Evolutionary conservation across 2,888 invertebrate genomes (phyloP).

Genomic region (Pheosia gnoma): DNA sequence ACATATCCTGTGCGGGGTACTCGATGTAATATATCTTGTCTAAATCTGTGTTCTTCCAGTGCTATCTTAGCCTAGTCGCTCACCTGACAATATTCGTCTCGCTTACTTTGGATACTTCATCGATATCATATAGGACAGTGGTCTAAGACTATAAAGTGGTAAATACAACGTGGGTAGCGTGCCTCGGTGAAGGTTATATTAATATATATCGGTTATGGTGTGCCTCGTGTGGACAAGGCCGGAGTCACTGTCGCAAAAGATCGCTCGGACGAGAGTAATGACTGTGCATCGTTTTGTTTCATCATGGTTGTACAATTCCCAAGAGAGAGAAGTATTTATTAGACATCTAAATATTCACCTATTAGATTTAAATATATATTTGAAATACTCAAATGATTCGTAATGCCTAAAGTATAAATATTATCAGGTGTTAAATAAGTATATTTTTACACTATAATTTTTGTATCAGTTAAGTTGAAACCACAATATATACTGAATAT

Average conservation of each 20-base stretch:
- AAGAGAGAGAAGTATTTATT: constrained; percentile 74
- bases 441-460: constrained; percentile 70
- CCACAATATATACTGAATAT: constrained; percentile 39
- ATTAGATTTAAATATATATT: constrained; percentile 52
- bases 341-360: constrained; percentile 55
- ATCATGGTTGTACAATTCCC: constrained; percentile 67
- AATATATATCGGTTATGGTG: not conserved
- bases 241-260: not conserved
- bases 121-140: not conserved
- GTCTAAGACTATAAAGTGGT: too few species aligned
- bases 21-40: constrained; percentile 56
- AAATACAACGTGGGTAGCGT: too few species aligned
- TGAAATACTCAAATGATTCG: constrained; percentile 48
- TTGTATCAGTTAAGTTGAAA: constrained; percentile 53
- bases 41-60: constrained; percentile 78
- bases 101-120: constrained; percentile 21
- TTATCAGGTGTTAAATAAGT: constrained; percentile 56
- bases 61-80: constrained; percentile 65
- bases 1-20: constrained; percentile 66
- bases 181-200: too few species aligned
- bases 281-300: constrained; percentile 26
- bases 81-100: constrained; percentile 68
- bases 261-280: constrained; percentile 8
- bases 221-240: not conserved
- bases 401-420: constrained; percentile 56